phyloP scores from a whole-genome alignment of 2,888 invertebrate species.

The Cantharis lateralis region DNA sequence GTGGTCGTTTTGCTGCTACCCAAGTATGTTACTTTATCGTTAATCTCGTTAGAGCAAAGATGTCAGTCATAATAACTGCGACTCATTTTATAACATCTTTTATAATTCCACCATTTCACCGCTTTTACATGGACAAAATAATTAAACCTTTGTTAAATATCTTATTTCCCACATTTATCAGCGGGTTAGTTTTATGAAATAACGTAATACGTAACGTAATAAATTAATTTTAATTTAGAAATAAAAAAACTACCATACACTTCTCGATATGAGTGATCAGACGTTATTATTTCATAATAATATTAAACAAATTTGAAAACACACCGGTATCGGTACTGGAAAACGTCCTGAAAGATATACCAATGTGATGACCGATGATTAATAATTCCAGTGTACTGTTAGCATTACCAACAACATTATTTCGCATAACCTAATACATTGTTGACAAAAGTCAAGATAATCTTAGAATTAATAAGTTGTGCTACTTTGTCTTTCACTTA shows the following conservation, averaged over 20 bases:
- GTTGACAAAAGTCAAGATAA: neutral
- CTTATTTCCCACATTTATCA: neutral
- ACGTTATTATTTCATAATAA: neutral
- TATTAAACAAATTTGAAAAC: neutral
- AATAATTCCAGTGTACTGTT: neutral
- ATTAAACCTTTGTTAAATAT: neutral
- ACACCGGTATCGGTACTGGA: neutral
- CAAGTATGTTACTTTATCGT: slow-evolving; percentile 24
- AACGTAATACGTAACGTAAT: neutral
- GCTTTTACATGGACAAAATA: neutral
- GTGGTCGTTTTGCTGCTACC: slow-evolving; percentile 20
- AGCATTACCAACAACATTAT: neutral
- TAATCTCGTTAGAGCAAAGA: slow-evolving; percentile 24
- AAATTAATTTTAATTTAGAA: neutral
- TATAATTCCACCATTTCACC: slow-evolving; percentile 12
- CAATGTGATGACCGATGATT: neutral
- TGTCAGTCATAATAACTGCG: slow-evolving; percentile 18
- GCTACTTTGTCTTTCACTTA: neutral
- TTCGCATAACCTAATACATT: neutral
- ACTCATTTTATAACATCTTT: slow-evolving; percentile 20
- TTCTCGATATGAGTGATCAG: neutral
- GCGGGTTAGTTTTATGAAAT: neutral
- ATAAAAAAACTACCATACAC: neutral
- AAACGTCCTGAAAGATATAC: neutral
- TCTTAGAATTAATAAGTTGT: neutral